A percentile compares a stretch with the other conserved stretches of the same genome.
phyloP scores from a whole-genome alignment of 2,888 invertebrate genomes.

The Drosophila nr. medialis region DNA sequence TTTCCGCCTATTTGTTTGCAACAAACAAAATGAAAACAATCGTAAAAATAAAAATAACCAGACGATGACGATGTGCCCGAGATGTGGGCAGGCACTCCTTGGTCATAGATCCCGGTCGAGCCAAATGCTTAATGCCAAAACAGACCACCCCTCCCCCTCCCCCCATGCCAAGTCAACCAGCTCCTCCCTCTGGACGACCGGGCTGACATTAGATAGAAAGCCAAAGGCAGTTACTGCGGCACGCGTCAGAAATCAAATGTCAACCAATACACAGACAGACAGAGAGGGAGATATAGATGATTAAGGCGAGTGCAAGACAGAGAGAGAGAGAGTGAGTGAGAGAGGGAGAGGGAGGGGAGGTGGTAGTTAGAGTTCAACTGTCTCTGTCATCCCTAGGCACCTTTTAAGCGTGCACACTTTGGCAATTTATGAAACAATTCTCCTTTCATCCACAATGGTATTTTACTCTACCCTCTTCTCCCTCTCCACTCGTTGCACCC shows the following conservation, averaged over 20 bases:
- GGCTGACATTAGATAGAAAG: conserved; percentile 20
- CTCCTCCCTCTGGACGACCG: neutral
- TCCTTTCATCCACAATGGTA: neutral
- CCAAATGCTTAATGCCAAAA: conserved; percentile 27
- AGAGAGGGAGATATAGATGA: neutral
- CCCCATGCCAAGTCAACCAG: neutral
- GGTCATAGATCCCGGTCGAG: conserved; percentile 6
- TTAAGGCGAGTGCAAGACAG: too few species aligned
- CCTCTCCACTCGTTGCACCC: conserved; percentile 3
- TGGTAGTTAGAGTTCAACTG: neutral
- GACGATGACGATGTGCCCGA: neutral
- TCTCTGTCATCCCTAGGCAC: conserved; percentile 34
- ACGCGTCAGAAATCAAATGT: conserved; percentile 77
- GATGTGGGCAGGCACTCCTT: conserved; percentile 67
- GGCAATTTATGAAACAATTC: conserved; percentile 47
- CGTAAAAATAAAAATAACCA: conserved; percentile 71
- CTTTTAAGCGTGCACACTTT: conserved; percentile 53
- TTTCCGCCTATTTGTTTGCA: conserved; percentile 79
- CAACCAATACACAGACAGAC: conserved; percentile 43
- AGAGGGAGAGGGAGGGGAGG: neutral
- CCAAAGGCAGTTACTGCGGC: conserved; percentile 64
- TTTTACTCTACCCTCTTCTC: neutral
- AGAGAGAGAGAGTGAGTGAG: neutral
- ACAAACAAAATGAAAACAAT: conserved; percentile 77
- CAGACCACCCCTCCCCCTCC: conserved; percentile 1